phyloP scores from a whole-genome alignment of 1,140 invertebrate genomes.

The Batillaria attramentaria region DNA sequence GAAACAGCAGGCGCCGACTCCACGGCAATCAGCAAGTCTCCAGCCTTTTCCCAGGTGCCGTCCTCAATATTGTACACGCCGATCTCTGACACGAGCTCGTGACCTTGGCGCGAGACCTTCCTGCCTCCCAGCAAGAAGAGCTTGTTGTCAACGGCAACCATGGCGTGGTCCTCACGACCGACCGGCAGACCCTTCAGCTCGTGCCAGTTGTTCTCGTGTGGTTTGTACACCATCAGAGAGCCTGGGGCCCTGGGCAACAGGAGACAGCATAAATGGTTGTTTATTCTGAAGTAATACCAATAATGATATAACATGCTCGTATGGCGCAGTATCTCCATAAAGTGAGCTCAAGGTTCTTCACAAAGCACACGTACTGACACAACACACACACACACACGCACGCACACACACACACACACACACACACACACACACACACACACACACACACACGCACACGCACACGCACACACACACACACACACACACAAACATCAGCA shows the following conservation, averaged over 20 bases:
- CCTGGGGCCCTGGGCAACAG: constrained; percentile 22
- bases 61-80: constrained; percentile 37
- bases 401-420: constrained; percentile 1
- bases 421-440: constrained; percentile 33
- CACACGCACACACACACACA: neutral
- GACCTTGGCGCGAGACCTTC: constrained; percentile 14
- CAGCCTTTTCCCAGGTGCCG: constrained; percentile 37
- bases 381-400: neutral
- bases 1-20: constrained; percentile 41
- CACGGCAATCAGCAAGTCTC: constrained; percentile 41
- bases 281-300: constrained; percentile 29
- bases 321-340: too few relatives aligned
- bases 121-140: constrained; percentile 50
- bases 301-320: too few relatives aligned
- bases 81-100: constrained; percentile 19
- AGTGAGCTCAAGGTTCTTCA: too few relatives aligned
- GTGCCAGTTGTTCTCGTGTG: constrained; percentile 43
- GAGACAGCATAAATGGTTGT: constrained; percentile 37
- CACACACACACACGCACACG: neutral
- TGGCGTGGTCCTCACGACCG: constrained; percentile 44
- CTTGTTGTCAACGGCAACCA: constrained; percentile 39
- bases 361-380: too few relatives aligned
- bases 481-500: too few relatives aligned
- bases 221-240: constrained; percentile 39
- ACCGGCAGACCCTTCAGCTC: constrained; percentile 27